Evolutionary conservation across 2,113 vertebrate genomes (phyloP), one percentile per base, ranked within the genome.

Genomic region (Crotalus tigris): DNA sequence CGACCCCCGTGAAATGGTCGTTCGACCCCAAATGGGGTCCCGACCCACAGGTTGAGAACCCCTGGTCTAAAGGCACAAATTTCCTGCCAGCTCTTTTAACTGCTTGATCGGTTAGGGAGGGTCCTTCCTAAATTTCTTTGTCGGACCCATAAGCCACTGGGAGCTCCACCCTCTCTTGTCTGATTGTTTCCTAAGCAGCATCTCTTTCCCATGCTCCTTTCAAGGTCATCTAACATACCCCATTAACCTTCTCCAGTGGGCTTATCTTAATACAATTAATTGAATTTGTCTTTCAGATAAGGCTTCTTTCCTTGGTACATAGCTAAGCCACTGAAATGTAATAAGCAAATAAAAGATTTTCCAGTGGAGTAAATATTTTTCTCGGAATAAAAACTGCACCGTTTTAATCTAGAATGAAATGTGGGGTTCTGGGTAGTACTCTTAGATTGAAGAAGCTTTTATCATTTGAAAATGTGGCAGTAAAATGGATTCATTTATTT

Each of bases 331-430:
- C 93, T 49, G 69, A 85, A 24, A 23, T 21, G 57, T 39, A 57
- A 53, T 95, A 94, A 94, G 88, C 0, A 0, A 4, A 39, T 26
- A 75, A 69, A 5, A 5, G 53, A 39, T 33, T 10, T 46, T 49
- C 26, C 86, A 59, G 5, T 90, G 51, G 19, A 92, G n/a, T 0
- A 93, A 90, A 64, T 86, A 3, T 64, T 64, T 95, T 92, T 85
- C 90, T 92, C 90, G 59, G 49, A 92, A 15, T 91, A 91, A 91
- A 93, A 93, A 33, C 94, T 13, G 91, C 81, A 23, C 21, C 54
- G 1, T 46, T 1, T 93, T 64, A 86, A 9, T 87, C 12, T 8
- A 64, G 21, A 44, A 29, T 61, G 39, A 92, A 90, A 17, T n/a
- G 58, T 81, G 90, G 23, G 51, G 23, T 94, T 64, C 17, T 1